Evolutionary conservation across 2,888 invertebrate species (phyloP).

Genomic region (Oxycera nigricornis): DNA sequence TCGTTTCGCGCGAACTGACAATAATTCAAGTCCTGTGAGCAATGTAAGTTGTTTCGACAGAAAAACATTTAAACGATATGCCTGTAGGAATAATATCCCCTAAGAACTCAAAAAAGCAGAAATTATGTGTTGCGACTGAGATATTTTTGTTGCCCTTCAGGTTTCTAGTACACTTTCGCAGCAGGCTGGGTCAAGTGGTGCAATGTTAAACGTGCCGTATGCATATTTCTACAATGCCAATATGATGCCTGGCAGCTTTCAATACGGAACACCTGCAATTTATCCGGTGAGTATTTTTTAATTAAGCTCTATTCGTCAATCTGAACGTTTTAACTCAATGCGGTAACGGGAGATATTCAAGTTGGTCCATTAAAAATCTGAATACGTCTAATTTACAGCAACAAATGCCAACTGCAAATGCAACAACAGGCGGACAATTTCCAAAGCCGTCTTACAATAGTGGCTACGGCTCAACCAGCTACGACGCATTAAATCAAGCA

Average conservation of each 20-base stretch:
- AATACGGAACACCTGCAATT: slow-evolving; percentile 72
- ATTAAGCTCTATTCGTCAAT: neutral
- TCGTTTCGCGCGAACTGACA: slow-evolving; percentile 75
- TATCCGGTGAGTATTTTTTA: slow-evolving; percentile 70
- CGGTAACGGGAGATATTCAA: too few species aligned
- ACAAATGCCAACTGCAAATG: slow-evolving; percentile 78
- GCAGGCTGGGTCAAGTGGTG: slow-evolving; percentile 65
- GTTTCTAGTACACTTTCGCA: slow-evolving; percentile 78
- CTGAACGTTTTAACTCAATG: too few species aligned
- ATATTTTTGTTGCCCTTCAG: slow-evolving; percentile 47
- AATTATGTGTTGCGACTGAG: neutral
- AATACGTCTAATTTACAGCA: too few species aligned
- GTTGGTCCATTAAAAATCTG: slow-evolving; percentile 15
- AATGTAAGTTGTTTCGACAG: slow-evolving; percentile 57
- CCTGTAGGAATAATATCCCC: too few species aligned
- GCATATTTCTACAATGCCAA: slow-evolving; percentile 73
- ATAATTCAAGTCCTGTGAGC: slow-evolving; percentile 75
- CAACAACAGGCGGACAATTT: slow-evolving; percentile 75
- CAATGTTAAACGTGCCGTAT: slow-evolving; percentile 62
- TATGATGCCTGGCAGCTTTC: slow-evolving; percentile 74
- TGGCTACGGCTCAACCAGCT: slow-evolving; percentile 69
- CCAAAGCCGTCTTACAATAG: slow-evolving; percentile 70
- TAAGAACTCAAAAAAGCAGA: too few species aligned
- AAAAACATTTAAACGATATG: too few species aligned
- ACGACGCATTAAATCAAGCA: slow-evolving; percentile 66